Percentiles rank a stretch among this genome's conserved stretches.
Evolutionary conservation across 2,888 invertebrate genomes (phyloP).

Genomic region (Fragum sueziense): DNA sequence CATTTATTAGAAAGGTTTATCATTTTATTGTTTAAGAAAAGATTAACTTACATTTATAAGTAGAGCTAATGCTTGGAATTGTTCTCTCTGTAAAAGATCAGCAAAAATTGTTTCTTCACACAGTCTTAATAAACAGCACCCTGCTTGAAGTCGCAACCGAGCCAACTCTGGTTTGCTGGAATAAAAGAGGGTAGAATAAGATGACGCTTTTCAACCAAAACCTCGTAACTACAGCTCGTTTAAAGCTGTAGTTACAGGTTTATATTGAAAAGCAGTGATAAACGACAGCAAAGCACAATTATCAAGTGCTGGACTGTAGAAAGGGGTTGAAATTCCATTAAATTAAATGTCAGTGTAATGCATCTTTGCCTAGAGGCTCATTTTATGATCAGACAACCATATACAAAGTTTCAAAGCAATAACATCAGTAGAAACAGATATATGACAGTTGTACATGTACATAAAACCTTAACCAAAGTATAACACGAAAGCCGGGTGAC

Average conservation of each 20-base stretch:
- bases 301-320: background rate
- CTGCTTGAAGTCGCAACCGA: constrained; percentile 94
- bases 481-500: too few species aligned
- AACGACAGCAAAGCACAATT: background rate
- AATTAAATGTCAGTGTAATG: too few species aligned
- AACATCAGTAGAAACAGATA: too few species aligned
- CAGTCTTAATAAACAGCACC: constrained; percentile 97
- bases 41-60: constrained; percentile 90
- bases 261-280: background rate
- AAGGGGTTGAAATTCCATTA: too few species aligned
- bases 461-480: too few species aligned
- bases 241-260: too few species aligned
- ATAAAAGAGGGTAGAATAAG: constrained; percentile 22
- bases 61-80: constrained; percentile 96
- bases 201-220: too few species aligned
- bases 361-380: too few species aligned
- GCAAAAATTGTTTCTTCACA: constrained; percentile 98
- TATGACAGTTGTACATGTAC: too few species aligned
- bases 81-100: constrained; percentile 96
- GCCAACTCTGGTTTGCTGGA: constrained; percentile 89
- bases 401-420: background rate
- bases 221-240: too few species aligned
- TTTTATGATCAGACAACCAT: background rate
- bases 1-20: too few species aligned
- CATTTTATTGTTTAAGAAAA: too few species aligned